These are phyloP conservation scores for Chionoecetes opilio DNA, from an alignment of 1,140 invertebrate species.

Conservation along the genomic window DNA sequence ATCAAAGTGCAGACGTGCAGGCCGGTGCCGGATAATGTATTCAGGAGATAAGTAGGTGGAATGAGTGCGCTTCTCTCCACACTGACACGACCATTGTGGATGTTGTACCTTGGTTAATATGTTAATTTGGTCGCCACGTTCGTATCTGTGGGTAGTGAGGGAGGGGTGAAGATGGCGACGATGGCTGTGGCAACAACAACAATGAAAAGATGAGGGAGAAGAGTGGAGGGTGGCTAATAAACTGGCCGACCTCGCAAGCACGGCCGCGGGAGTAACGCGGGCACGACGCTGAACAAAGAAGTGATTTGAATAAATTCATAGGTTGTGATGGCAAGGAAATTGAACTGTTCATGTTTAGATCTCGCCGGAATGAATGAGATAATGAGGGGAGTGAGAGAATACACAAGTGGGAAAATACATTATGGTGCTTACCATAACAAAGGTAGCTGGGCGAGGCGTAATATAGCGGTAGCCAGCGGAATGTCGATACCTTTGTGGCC, in stretches of 20 bases:
- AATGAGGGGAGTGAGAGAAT: not conserved
- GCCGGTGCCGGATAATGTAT: conserved; percentile 47
- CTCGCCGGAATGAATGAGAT: conserved; percentile 37
- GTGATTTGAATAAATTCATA: conserved; percentile 59
- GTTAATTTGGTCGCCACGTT: conserved; percentile 51
- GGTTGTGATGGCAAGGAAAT: conserved; percentile 46
- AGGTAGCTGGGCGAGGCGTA: conserved; percentile 12
- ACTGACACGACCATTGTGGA: conserved; percentile 55
- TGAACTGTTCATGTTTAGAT: conserved; percentile 51
- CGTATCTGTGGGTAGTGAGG: not conserved
- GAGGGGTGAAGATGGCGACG: conserved; percentile 24
- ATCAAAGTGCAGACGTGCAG: conserved; percentile 33
- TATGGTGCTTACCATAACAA: conserved; percentile 20
- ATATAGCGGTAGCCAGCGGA: not conserved
- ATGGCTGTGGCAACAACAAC: conserved; percentile 20
- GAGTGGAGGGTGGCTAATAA: conserved; percentile 37
- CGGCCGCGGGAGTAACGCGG: conserved; percentile 21
- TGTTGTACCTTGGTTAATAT: conserved; percentile 39
- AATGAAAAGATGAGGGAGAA: conserved; percentile 53
- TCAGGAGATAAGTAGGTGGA: conserved; percentile 36
- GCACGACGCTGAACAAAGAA: conserved; percentile 45
- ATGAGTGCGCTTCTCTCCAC: not conserved
- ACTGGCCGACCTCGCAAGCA: conserved; percentile 2
- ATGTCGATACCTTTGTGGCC: not conserved
- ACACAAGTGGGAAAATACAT: conserved; percentile 29